Evolutionary conservation across 1,140 invertebrate genomes (phyloP).

Genomic region (Himalopsyche phryganea): DNA sequence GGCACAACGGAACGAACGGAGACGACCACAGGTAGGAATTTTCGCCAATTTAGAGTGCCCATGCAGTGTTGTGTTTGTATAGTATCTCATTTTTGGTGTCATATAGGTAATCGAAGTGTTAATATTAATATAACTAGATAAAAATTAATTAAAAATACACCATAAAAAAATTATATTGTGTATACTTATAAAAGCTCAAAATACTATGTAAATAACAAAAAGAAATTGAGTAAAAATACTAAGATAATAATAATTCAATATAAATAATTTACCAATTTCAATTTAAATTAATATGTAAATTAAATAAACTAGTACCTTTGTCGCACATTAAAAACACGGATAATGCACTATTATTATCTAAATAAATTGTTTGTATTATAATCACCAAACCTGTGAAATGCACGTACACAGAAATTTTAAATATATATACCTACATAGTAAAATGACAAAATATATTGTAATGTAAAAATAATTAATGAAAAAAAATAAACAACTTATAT

Average conservation of each 20-base stretch:
- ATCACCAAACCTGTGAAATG: background rate
- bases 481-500: too few species aligned
- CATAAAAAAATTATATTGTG: too few species aligned
- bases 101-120: background rate
- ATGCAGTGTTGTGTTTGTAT: background rate
- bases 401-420: background rate
- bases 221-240: too few species aligned
- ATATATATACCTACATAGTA: background rate
- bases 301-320: too few species aligned
- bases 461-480: background rate
- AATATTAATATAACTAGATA: background rate
- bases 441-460: background rate
- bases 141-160: too few species aligned
- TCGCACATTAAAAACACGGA: too few species aligned
- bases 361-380: background rate
- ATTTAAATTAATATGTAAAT: too few species aligned
- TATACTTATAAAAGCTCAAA: too few species aligned
- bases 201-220: too few species aligned
- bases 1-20: conserved; percentile 40
- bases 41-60: background rate
- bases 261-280: too few species aligned
- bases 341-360: background rate
- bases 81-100: background rate
- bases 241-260: too few species aligned
- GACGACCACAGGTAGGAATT: conserved; percentile 41